Percentiles rank a stretch among this genome's conserved stretches.
These are phyloP conservation scores for Macquaria australasica DNA, from an alignment of 2,113 vertebrate species.

Conservation along the genomic window DNA sequence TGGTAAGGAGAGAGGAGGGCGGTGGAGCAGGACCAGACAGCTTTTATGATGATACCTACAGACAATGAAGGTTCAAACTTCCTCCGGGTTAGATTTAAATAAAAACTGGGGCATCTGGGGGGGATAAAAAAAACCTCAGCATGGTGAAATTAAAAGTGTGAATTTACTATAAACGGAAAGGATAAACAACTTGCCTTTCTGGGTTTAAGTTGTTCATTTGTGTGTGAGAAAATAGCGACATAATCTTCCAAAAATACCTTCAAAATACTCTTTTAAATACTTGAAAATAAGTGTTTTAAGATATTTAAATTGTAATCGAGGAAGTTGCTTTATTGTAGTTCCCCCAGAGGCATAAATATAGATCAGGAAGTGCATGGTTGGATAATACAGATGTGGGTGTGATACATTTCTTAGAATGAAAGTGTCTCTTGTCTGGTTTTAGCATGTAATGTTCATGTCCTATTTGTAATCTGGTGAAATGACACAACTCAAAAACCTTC, in stretches of 20 bases:
- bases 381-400: background rate
- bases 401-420: background rate
- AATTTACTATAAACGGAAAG: background rate
- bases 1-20: conserved; percentile 27
- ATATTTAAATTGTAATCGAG: background rate
- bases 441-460: background rate
- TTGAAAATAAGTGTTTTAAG: background rate
- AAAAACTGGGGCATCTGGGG: background rate
- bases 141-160: background rate
- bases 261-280: background rate
- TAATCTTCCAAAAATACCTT: background rate
- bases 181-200: background rate
- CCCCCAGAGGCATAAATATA: background rate
- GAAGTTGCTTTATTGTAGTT: background rate
- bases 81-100: conserved; percentile 8
- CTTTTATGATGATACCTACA: conserved; percentile 29
- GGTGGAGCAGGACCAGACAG: background rate
- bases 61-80: conserved; percentile 1
- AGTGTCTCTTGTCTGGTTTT: background rate
- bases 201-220: background rate
- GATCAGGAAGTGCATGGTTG: background rate
- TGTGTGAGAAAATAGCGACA: background rate
- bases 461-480: conserved; percentile 34
- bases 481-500: conserved; percentile 12
- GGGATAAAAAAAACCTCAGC: background rate